A percentile compares a stretch with the other conserved stretches of the same genome.
Evolutionary conservation across 2,888 invertebrate genomes (phyloP).

Genomic region (Tipula unca): DNA sequence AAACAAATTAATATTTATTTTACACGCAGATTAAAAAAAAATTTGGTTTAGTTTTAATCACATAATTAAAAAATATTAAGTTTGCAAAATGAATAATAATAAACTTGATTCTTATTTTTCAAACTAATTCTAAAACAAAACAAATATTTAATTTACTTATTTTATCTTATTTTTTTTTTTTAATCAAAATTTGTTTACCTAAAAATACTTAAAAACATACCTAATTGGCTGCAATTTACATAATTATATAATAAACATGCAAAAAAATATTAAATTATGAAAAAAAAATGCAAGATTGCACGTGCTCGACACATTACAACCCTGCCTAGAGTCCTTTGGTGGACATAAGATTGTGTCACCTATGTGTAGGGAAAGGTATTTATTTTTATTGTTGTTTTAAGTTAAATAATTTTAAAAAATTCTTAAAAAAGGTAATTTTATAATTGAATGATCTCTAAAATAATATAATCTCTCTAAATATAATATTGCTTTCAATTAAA

Average conservation of each 20-base stretch:
- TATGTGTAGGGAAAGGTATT: conserved; percentile 46
- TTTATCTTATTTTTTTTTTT: not conserved
- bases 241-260: not conserved
- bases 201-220: not conserved
- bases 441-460: not conserved
- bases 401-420: conserved; percentile 9
- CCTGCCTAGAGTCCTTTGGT: conserved; percentile 42
- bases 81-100: too few species aligned
- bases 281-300: conserved; percentile 32
- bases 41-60: not conserved
- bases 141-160: not conserved
- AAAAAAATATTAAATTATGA: not conserved
- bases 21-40: not conserved
- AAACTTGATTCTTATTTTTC: not conserved
- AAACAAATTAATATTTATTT: not conserved
- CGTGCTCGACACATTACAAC: conserved; percentile 33
- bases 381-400: conserved; percentile 22
- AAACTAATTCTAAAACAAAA: not conserved
- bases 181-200: not conserved
- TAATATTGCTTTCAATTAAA: not conserved
- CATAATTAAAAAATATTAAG: not conserved
- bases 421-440: conserved; percentile 22
- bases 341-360: conserved; percentile 42
- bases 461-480: not conserved
- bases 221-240: conserved; percentile 1